A percentile compares a stretch with the other conserved stretches of the same genome.
Evolutionary conservation across 1,140 invertebrate species (phyloP).

Genomic region (Lepidostoma basale): DNA sequence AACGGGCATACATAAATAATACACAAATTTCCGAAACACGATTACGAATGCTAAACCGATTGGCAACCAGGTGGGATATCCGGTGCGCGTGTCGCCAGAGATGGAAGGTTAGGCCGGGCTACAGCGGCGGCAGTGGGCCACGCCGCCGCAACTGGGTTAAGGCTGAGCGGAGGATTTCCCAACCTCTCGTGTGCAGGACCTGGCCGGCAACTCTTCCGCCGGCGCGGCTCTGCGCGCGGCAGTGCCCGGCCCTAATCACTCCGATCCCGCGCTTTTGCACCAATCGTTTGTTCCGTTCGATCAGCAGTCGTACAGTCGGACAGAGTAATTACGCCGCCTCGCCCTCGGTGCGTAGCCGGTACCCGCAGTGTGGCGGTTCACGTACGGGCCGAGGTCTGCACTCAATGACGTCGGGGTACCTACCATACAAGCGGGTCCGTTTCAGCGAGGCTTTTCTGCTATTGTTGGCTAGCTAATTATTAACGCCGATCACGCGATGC

Average conservation of each 20-base stretch:
- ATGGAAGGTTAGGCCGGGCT: constrained; percentile 15
- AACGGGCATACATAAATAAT: background rate
- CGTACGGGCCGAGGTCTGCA: constrained; percentile 8
- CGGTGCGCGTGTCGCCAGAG: constrained; percentile 42
- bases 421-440: constrained; percentile 16
- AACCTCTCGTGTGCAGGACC: constrained; percentile 39
- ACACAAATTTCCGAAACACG: constrained; percentile 17
- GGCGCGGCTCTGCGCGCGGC: constrained; percentile 3
- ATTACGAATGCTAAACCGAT: constrained; percentile 33
- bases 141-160: constrained; percentile 43
- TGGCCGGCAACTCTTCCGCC: constrained; percentile 36
- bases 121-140: background rate
- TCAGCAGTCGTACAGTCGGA: background rate
- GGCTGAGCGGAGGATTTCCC: constrained; percentile 45
- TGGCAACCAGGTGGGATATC: constrained; percentile 45
- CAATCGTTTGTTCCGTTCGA: constrained; percentile 4
- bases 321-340: background rate
- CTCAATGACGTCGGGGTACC: constrained; percentile 5
- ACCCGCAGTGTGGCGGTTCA: background rate
- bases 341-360: background rate
- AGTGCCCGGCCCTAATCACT: background rate
- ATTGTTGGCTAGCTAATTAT: constrained; percentile 23
- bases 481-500: constrained; percentile 10
- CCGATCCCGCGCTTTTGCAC: background rate
- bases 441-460: constrained; percentile 18